Base-by-base conservation (phyloP, 2,888 invertebrate genomes). In the Polymixis lichenea region DNA sequence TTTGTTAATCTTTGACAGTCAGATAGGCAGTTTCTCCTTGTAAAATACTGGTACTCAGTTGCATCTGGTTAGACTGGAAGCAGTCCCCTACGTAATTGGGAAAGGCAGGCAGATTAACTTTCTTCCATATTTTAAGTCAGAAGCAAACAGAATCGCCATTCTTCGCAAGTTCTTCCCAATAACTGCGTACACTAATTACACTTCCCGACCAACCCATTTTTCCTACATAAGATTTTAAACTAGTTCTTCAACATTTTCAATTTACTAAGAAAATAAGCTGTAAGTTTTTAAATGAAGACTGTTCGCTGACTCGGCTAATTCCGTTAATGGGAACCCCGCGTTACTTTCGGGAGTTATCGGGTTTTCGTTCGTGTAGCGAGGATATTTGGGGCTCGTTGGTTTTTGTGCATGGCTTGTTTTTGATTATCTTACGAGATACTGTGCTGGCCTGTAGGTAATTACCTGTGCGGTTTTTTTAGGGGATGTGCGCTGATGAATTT, bases 181-280 rank as follows among this genome's bases (percentile, higher is more conserved):
- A 85, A 38, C 70, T 51, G 61, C 66, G 78, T 75, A 32, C 65
- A 65, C 53, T 79, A 86, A 86, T 83, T 80, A 75, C 72, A 71
- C 64, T 77, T 72, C 51, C 22, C 11, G n/a, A 72, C 66, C 77
- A 70, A 74, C 73, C 72, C 64, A 66, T 85, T 76, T 77, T 58
- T 62, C 62, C 62, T 68, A 68, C 73, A 68, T 66, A 75, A 83
- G 77, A 80, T 82, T 84, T 82, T 68, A 77, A 85, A 88, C 80
- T 89, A 78, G 82, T 89, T 86, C 78, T 83, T 80, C 78, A 86
- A 86, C 87, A 86, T 88, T 89, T 88, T 88, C 89, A 90, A 90
- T 90, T 90, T 88, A 81, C 73, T 80, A 73, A 80, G 89, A 86
- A 89, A 89, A 88, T 88, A 85, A 88, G 86, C 76, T 75, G 79